phyloP scores from a whole-genome alignment of 2,888 invertebrate species.

The Ashinkailepas kermadecensis region DNA sequence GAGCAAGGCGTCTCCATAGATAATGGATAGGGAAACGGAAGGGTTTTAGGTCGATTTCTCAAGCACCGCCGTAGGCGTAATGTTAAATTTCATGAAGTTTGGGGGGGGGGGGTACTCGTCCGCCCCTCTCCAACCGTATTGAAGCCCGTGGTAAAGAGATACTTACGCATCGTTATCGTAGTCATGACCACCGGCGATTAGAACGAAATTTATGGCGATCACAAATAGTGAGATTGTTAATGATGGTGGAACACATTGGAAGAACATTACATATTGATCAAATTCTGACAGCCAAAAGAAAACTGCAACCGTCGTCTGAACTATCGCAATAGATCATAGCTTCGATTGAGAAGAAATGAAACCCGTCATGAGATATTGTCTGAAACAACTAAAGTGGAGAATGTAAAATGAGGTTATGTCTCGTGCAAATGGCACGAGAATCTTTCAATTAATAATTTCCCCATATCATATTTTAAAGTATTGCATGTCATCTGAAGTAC shows the following conservation, averaged over 20 bases:
- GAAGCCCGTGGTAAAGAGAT: too few relatives aligned
- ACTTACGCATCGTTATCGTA: slow-evolving; percentile 13
- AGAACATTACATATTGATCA: slow-evolving; percentile 1
- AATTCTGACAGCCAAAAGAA: not conserved
- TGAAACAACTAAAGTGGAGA: not conserved
- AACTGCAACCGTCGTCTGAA: not conserved
- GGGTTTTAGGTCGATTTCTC: too few relatives aligned
- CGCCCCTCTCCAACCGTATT: too few relatives aligned
- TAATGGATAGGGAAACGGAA: too few relatives aligned
- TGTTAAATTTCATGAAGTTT: too few relatives aligned
- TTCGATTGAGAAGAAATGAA: not conserved
- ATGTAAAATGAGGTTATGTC: not conserved
- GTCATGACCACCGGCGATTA: not conserved
- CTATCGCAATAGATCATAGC: not conserved
- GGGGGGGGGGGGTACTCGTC: too few relatives aligned
- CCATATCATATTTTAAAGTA: too few relatives aligned
- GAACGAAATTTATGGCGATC: not conserved
- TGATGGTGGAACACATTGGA: not conserved
- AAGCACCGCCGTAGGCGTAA: too few relatives aligned
- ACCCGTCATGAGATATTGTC: not conserved
- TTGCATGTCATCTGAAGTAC: too few relatives aligned
- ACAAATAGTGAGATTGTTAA: not conserved
- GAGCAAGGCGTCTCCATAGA: too few relatives aligned
- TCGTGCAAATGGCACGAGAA: slow-evolving; percentile 15
- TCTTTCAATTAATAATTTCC: slow-evolving; percentile 2